These are phyloP conservation scores for Rugalucina vietnamica DNA, from an alignment of 2,888 invertebrate species.

Conservation along the genomic window DNA sequence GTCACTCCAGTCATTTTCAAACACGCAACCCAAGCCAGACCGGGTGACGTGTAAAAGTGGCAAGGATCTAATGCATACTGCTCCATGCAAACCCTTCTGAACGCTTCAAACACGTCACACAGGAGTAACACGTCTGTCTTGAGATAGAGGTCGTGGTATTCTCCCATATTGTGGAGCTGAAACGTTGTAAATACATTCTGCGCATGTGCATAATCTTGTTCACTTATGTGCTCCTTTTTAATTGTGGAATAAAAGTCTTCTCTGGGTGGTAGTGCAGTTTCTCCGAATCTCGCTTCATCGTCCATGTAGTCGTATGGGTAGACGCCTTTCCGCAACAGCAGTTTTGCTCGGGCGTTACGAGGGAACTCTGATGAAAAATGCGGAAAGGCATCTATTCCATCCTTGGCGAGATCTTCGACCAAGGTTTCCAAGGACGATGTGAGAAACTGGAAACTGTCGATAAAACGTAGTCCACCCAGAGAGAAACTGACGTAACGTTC, in stretches of 20 bases:
- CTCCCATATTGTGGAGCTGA: not conserved
- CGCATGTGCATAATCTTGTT: not conserved
- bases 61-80: not conserved
- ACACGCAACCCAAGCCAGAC: not conserved
- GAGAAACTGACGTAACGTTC: not conserved
- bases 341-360: not conserved
- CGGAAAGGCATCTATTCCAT: not conserved
- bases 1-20: not conserved
- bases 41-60: not conserved
- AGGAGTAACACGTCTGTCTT: not conserved
- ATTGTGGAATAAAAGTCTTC: not conserved
- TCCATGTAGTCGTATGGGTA: slow-evolving; percentile 8
- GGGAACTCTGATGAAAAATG: not conserved
- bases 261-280: not conserved
- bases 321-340: not conserved
- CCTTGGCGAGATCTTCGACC: not conserved
- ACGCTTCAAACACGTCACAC: not conserved
- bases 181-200: not conserved
- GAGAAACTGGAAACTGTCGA: slow-evolving; percentile 1
- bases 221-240: not conserved
- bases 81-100: not conserved
- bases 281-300: not conserved
- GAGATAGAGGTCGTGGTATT: not conserved
- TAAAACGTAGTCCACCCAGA: not conserved
- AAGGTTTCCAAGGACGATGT: not conserved